phyloP scores from a whole-genome alignment of 2,888 invertebrate genomes.

The Harpalus rubripes region DNA sequence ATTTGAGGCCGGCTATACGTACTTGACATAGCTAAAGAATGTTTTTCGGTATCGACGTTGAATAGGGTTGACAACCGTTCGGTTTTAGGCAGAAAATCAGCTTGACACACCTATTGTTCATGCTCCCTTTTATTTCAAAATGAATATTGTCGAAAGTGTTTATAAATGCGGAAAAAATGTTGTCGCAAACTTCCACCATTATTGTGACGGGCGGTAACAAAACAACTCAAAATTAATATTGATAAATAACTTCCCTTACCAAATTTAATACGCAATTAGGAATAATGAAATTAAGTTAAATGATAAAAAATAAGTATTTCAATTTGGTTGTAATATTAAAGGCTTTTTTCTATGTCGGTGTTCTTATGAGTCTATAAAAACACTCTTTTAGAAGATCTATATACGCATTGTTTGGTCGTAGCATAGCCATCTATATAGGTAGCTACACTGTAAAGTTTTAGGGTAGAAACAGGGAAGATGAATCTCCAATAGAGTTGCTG shows the following conservation, averaged over 20 bases:
- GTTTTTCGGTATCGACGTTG: slow-evolving; percentile 52
- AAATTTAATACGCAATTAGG: neutral
- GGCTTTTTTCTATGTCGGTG: no score
- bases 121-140: slow-evolving; percentile 51
- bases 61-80: slow-evolving; percentile 52
- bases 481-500: no score
- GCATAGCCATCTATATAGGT: no score
- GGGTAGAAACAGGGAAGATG: no score
- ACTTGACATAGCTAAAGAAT: slow-evolving; percentile 36
- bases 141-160: slow-evolving; percentile 42
- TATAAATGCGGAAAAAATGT: slow-evolving; percentile 38
- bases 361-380: no score
- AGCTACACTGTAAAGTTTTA: no score
- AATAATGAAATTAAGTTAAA: slow-evolving; percentile 19
- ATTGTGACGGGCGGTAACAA: neutral
- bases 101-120: slow-evolving; percentile 49
- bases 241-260: neutral
- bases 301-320: slow-evolving; percentile 23
- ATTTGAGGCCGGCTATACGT: slow-evolving; percentile 12
- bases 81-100: slow-evolving; percentile 44
- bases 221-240: slow-evolving; percentile 36
- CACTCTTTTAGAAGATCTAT: no score
- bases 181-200: slow-evolving; percentile 34
- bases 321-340: neutral
- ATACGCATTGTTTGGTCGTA: no score